Evolutionary conservation across 2,888 invertebrate species (phyloP).

Genomic region (Acheta domesticus): DNA sequence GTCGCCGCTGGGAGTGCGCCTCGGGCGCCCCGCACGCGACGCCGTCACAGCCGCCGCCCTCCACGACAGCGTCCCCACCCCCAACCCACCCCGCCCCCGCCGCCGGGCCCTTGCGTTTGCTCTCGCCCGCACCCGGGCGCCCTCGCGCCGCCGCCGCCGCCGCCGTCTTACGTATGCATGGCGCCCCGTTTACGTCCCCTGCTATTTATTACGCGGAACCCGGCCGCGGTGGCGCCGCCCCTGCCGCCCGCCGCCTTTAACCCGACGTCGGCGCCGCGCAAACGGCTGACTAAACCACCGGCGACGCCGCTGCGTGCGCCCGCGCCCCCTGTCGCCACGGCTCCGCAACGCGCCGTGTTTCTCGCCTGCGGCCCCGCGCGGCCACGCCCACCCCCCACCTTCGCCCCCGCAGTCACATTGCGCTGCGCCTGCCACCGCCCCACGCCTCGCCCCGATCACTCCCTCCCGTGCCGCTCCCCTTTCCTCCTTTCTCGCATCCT

Average conservation of each 20-base stretch:
- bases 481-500: background rate
- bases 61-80: too few species aligned
- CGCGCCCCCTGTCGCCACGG: background rate
- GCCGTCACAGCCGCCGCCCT: too few species aligned
- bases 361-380: background rate
- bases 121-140: background rate
- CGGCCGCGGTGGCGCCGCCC: background rate
- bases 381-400: background rate
- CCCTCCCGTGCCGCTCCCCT: background rate
- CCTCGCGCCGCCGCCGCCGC: background rate
- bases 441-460: background rate
- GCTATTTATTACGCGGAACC: background rate
- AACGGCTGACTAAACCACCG: conserved; percentile 6
- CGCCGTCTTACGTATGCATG: conserved; percentile 7
- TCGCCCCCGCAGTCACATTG: background rate
- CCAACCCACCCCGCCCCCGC: too few species aligned
- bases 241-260: background rate
- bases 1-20: background rate
- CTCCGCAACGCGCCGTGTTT: background rate
- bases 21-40: background rate
- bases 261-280: background rate
- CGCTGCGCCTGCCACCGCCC: background rate
- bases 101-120: too few species aligned
- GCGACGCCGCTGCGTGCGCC: background rate
- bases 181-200: conserved; percentile 5